Conservation (phyloP, 2,113 vertebrate species). For the Thryonomys swinderianus region DNA sequence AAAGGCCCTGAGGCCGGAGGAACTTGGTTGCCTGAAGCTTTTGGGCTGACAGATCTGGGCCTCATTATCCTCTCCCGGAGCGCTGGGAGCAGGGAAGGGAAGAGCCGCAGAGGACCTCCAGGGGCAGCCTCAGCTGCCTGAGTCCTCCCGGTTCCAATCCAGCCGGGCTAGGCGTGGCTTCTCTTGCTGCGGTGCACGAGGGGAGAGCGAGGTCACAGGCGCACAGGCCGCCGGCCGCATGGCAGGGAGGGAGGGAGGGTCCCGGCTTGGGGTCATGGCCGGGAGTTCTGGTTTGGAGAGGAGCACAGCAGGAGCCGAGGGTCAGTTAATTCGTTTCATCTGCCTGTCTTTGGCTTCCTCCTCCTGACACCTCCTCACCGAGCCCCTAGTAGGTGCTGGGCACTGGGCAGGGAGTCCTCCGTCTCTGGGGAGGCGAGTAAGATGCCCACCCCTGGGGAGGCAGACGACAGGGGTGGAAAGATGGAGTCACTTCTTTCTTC, state of each 20-base stretch:
- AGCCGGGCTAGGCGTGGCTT: background rate
- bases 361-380: accelerated
- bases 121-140: background rate
- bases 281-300: background rate
- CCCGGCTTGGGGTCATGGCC: background rate
- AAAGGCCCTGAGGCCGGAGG: background rate
- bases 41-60: background rate
- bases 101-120: background rate
- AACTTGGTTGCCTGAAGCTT: background rate
- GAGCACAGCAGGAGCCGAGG: background rate
- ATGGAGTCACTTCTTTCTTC: background rate
- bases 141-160: background rate
- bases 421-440: background rate
- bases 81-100: background rate
- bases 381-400: background rate
- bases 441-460: background rate
- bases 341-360: background rate
- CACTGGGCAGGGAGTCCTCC: background rate
- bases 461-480: background rate
- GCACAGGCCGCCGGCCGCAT: too few species aligned
- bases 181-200: background rate
- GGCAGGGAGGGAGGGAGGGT: background rate
- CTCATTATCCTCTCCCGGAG: too few species aligned
- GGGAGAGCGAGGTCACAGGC: background rate
- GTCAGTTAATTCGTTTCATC: background rate